These are phyloP conservation scores for Anhinga rufa DNA, from an alignment of 2,113 vertebrate genomes.

Conservation along the genomic window DNA sequence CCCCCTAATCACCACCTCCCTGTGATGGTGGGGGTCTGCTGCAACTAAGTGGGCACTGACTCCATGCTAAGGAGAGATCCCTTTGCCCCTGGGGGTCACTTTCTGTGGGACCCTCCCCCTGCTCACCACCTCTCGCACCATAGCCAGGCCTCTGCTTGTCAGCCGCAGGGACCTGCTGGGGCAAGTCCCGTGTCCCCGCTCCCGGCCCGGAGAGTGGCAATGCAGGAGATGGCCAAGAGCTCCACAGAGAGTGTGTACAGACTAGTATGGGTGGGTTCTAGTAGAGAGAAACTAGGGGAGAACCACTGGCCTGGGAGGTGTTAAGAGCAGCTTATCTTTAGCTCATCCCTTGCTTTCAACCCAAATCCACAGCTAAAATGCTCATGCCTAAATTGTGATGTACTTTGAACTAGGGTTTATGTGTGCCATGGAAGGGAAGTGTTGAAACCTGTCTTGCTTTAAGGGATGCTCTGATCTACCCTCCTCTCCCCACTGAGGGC, in stretches of 20 bases:
- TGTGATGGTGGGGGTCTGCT: not conserved
- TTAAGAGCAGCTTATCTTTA: not conserved
- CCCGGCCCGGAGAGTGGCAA: not conserved
- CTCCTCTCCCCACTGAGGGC: not conserved
- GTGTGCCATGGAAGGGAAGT: fast-evolving
- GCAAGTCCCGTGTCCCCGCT: fast-evolving
- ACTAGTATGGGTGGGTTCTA: not conserved
- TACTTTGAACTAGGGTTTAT: not conserved
- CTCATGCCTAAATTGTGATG: not conserved
- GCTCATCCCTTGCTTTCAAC: not conserved
- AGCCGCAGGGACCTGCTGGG: fast-evolving
- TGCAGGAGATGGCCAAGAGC: not conserved
- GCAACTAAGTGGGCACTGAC: not conserved
- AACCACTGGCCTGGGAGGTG: not conserved
- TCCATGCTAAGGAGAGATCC: not conserved
- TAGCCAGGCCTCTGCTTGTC: not conserved
- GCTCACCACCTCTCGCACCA: not conserved
- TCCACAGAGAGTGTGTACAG: not conserved
- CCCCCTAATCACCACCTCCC: not conserved
- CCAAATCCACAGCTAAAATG: not conserved
- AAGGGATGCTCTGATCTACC: not conserved
- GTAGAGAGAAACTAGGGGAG: not conserved
- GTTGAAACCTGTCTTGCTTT: not conserved
- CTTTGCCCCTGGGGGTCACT: not conserved
- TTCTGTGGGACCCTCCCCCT: not conserved